Conservation (phyloP, 2,797 vertebrate genomes). For the Triplophysa yarkandensis region DNA sequence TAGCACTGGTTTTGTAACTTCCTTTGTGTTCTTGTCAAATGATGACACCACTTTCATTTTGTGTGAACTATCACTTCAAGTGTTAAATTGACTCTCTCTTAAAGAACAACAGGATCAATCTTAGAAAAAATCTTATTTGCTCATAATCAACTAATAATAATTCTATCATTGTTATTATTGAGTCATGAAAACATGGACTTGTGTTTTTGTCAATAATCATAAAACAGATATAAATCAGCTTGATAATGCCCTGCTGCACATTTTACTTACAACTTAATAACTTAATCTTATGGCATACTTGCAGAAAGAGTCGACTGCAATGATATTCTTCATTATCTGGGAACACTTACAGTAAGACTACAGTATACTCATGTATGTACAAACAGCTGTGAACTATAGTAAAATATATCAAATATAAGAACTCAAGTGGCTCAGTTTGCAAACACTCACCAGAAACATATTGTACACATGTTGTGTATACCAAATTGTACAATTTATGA, state of each 20-base stretch:
- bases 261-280: conserved; percentile 20
- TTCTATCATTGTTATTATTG: too few relatives aligned
- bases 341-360: conserved; percentile 39
- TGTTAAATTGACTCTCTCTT: too few relatives aligned
- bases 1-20: too few relatives aligned
- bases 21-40: too few relatives aligned
- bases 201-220: neutral
- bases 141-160: too few relatives aligned
- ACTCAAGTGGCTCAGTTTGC: conserved; percentile 24
- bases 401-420: conserved; percentile 47
- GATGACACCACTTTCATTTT: too few relatives aligned
- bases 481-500: too few relatives aligned
- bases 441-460: conserved; percentile 36
- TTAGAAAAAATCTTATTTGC: too few relatives aligned
- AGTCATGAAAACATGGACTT: too few relatives aligned
- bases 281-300: neutral
- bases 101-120: neutral
- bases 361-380: conserved; percentile 50
- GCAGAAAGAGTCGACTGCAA: conserved; percentile 1
- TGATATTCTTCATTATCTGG: conserved; percentile 20
- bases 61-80: too few relatives aligned
- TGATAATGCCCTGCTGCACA: conserved; percentile 3
- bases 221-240: conserved; percentile 6
- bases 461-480: neutral
- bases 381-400: conserved; percentile 29